phyloP scores from a whole-genome alignment of 2,113 vertebrate genomes.

The Tiliqua scincoides region DNA sequence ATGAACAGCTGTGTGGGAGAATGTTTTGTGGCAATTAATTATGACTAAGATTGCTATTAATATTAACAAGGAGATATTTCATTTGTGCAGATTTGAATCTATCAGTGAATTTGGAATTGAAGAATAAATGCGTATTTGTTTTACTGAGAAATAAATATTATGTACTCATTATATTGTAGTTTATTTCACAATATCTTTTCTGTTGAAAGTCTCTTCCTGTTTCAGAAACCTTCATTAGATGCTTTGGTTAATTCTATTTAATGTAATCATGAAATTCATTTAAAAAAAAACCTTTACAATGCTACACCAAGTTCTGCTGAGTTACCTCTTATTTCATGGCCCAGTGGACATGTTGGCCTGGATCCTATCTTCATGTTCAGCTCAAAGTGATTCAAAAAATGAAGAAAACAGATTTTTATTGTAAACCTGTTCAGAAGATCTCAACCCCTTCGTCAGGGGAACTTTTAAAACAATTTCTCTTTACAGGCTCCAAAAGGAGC shows the following conservation, averaged over 20 bases:
- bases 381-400: not conserved
- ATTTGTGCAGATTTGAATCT: slow-evolving; percentile 32
- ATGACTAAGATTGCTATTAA: slow-evolving; percentile 50
- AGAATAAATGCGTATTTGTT: slow-evolving; percentile 12
- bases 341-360: not conserved
- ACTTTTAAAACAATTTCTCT: not conserved
- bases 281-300: not conserved
- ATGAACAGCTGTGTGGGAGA: slow-evolving; percentile 13
- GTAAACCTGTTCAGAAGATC: not conserved
- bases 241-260: slow-evolving; percentile 20
- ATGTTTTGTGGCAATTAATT: slow-evolving; percentile 51
- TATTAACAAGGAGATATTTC: slow-evolving; percentile 56
- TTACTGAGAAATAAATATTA: slow-evolving; percentile 53
- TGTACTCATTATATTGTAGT: slow-evolving; percentile 43
- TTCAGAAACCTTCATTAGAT: slow-evolving; percentile 27
- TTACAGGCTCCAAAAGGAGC: not conserved
- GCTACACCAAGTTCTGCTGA: not conserved
- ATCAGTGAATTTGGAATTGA: slow-evolving; percentile 42
- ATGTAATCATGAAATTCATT: not conserved
- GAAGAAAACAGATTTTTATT: not conserved
- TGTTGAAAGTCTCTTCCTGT: slow-evolving; percentile 30
- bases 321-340: no score
- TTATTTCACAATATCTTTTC: slow-evolving; percentile 40
- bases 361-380: not conserved
- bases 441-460: not conserved